Base-by-base conservation (phyloP, 2,113 vertebrate species). In the Ariopsis seemanni region DNA sequence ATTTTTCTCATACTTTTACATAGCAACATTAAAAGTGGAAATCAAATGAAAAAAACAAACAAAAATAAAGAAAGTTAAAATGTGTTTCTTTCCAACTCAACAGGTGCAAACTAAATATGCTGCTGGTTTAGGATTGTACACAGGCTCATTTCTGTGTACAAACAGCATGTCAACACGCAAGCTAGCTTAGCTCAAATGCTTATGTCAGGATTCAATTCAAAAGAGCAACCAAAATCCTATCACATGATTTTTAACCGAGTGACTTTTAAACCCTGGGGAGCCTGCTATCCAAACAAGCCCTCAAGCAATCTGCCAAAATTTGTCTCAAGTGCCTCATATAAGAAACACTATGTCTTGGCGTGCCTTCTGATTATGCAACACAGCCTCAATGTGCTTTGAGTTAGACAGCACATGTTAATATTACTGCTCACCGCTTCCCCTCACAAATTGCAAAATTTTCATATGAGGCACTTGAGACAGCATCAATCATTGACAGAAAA, bases 311-410 rank as follows among this genome's bases (percentile, higher is more conserved):
- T 84, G 72, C 34, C 78, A 74, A 1, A 82, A 60, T 72, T 72
- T 34, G 27, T 71, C 27, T 65, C 22, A 82, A 82, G 25, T n/a
- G 57, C n/a, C 81, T 52, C 71, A 67, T 48, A 15, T 78, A 67
- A 84, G 34, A 27, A 17, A 82, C 81, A 69, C 6, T 69, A 30
- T 88, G 82, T 88, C 65, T 52, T 65, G 58, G 25, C 42, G 34
- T 83, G 86, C 52, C 12, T n/a, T 77, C 50, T 74, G 81, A 53
- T 87, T 74, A 63, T 53, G 17, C 67, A 82, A 75, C n/a, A 30
- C 4, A 34, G 25, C 30, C 27, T 82, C 52, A 72, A 57, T 62
- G 30, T 72, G 85, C 65, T 82, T 15, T 34, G 60, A 14, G 55
- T 72, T n/a, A 87, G 53, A 53, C 50, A 74, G 65, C 50, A 42